Percentiles rank a stretch among this genome's conserved stretches.
phyloP scores from a whole-genome alignment of 2,797 vertebrate species.

The Meriones psammophilus region DNA sequence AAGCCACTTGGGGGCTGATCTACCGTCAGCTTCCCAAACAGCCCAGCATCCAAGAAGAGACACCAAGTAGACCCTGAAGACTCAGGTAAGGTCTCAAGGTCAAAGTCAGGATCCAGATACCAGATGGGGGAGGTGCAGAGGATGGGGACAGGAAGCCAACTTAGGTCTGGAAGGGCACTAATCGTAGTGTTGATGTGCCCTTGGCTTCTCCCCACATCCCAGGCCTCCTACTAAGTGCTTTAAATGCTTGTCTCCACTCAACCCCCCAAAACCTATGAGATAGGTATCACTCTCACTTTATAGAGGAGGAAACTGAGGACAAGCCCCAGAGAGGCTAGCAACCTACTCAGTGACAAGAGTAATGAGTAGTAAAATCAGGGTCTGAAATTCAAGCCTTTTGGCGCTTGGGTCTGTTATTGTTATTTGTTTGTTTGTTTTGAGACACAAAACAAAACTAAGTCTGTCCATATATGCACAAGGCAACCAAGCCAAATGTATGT shows the following conservation, averaged over 20 bases:
- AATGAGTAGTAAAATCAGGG: not conserved
- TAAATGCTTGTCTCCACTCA: too few species aligned
- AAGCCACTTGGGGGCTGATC: not conserved
- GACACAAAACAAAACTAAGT: not conserved
- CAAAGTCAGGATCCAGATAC: not conserved
- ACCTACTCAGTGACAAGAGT: not conserved
- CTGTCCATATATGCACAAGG: not conserved
- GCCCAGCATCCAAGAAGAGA: not conserved
- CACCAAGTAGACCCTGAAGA: not conserved
- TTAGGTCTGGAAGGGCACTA: not conserved
- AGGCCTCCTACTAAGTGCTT: not conserved
- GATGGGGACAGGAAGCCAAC: not conserved
- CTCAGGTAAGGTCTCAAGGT: not conserved
- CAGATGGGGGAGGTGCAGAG: not conserved
- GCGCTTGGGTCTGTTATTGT: not conserved
- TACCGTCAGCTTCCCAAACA: not conserved
- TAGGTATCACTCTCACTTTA: not conserved
- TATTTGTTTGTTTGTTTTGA: not conserved
- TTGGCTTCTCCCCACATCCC: not conserved
- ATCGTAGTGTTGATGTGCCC: fast-evolving
- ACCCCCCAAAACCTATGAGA: not conserved
- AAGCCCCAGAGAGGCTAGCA: not conserved
- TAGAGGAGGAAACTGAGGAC: not conserved
- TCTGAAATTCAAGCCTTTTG: not conserved
- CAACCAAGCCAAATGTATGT: not conserved